A percentile compares a stretch with the other conserved stretches of the same genome.
phyloP scores from a whole-genome alignment of 2,113 vertebrate genomes.

The Oryzias melastigma region DNA sequence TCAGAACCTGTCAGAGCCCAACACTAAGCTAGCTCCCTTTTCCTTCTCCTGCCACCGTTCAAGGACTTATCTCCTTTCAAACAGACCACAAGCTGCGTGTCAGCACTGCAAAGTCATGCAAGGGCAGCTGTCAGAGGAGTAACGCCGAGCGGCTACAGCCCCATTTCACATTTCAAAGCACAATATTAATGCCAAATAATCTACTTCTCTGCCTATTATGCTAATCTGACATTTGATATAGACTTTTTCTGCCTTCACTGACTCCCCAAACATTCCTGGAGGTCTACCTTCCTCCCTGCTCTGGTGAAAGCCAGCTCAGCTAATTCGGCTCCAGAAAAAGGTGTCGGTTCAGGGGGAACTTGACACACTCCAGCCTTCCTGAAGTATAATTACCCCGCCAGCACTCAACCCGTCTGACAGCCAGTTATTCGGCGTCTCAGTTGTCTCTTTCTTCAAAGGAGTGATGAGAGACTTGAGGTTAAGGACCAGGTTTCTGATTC shows the following conservation, averaged over 20 bases:
- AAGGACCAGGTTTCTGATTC: neutral
- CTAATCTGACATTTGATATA: slow-evolving; percentile 64
- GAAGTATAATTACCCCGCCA: slow-evolving; percentile 46
- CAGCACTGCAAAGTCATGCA: slow-evolving; percentile 57
- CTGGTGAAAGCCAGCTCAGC: slow-evolving; percentile 6
- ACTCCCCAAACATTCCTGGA: slow-evolving; percentile 18
- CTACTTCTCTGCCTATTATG: slow-evolving; percentile 34
- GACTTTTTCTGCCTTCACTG: neutral
- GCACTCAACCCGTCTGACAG: slow-evolving; percentile 37
- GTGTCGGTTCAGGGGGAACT: slow-evolving; percentile 22
- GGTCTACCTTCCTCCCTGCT: neutral
- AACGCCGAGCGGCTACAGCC: slow-evolving; percentile 24
- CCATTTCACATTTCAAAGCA: slow-evolving; percentile 62
- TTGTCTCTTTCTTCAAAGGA: slow-evolving; percentile 13
- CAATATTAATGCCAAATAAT: slow-evolving; percentile 51
- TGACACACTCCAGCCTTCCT: slow-evolving; percentile 37
- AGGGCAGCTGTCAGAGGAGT: slow-evolving; percentile 55
- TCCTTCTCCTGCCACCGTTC: slow-evolving; percentile 54
- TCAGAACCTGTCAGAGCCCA: slow-evolving; percentile 41
- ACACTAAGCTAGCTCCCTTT: slow-evolving; percentile 59
- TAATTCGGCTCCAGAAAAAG: slow-evolving; percentile 32
- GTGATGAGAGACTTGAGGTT: neutral
- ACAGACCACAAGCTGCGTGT: slow-evolving; percentile 48
- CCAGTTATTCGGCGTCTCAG: slow-evolving; percentile 11
- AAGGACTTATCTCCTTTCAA: slow-evolving; percentile 59